Evolutionary conservation across 2,797 vertebrate species (phyloP), one percentile per base, ranked within the genome.

Genomic region (Pelochelys cantorii): DNA sequence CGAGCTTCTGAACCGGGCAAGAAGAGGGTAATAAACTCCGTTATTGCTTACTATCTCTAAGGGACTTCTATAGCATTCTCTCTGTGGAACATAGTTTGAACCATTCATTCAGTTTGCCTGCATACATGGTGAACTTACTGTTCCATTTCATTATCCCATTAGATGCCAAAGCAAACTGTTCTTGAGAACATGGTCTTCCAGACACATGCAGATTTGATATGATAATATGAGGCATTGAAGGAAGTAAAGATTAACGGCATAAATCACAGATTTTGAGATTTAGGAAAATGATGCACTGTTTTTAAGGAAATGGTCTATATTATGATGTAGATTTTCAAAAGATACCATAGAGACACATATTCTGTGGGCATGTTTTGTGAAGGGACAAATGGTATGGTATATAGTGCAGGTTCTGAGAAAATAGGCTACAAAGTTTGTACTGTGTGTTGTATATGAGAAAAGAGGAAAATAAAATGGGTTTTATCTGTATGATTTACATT

Each of bases 1-100:
- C 99, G 99, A 90, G 98, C 98, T 98, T 99, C 99, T 8, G 98
- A 99, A 94, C 99, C 99, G 15, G 99, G 99, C 88, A 99, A 99
- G 97, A 99, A 99, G 97, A 98, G 99, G 99, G 99, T 99, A 99
- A 98, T 96, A 93, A 78, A 92, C 90, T 94, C 92, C 95, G 84
- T 22, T 84, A 81, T 74, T 91, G 87, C 65, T 92, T 95, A 59
- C 15, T 68, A 4, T 75, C 22, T 79, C 1, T 80, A 7, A 85
- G 10, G 81, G 71, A 75, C 3, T 59, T 13, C 13, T 20, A 34
- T 56, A 88, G 42, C 0, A 1, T 14, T 82, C 82, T 74, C 84
- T 90, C 34, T 83, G 57, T 34, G 84, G 75, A 85, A 68, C 62
- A 82, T n/a, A 75, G 22, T 86, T 81, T 34, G 0, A 77, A 77